These are phyloP conservation scores for Crenichthys baileyi DNA, from an alignment of 2,797 vertebrate genomes.

Conservation along the genomic window DNA sequence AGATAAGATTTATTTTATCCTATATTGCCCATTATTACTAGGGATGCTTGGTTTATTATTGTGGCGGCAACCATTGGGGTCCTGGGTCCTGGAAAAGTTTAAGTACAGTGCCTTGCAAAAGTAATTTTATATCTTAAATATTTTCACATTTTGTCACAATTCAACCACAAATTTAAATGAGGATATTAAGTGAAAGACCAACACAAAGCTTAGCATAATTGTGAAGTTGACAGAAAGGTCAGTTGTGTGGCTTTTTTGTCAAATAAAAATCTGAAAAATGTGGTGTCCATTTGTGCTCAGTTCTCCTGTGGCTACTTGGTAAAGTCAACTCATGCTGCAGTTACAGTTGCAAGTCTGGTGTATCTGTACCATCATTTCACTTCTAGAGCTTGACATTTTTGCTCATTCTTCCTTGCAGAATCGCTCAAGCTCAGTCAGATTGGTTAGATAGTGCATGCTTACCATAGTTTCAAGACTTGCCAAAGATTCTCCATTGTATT, in stretches of 20 bases:
- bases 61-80: neutral
- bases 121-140: neutral
- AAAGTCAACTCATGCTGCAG: neutral
- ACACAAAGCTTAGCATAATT: neutral
- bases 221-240: neutral
- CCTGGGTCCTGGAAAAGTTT: neutral
- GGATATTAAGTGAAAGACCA: neutral
- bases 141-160: neutral
- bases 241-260: neutral
- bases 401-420: neutral
- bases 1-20: neutral
- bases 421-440: neutral
- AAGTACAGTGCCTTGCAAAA: neutral
- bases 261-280: neutral
- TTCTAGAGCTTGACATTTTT: neutral
- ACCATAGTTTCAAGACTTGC: neutral
- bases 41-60: neutral
- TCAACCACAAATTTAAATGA: neutral
- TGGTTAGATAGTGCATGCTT: neutral
- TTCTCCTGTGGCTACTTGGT: neutral
- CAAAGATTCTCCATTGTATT: neutral
- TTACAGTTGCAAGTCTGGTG: no score
- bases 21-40: no score
- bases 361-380: no score
- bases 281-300: neutral